phyloP scores from a whole-genome alignment of 2,113 vertebrate species.

The Hiodon alosoides region DNA sequence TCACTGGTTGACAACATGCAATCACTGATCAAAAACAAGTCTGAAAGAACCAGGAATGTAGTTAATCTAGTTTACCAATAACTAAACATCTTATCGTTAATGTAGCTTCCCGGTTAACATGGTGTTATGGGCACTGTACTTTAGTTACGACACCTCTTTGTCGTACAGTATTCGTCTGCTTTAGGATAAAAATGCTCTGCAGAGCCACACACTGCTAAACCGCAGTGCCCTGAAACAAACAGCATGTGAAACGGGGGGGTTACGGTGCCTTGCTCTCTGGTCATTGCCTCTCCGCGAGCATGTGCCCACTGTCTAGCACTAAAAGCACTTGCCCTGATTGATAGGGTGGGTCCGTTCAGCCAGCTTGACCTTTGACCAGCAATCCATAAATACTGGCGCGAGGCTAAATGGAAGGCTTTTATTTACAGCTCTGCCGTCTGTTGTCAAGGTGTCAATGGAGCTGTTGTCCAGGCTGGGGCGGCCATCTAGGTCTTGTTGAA shows the following conservation, averaged over 20 bases:
- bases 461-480: background rate
- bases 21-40: no score
- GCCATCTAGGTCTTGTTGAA: background rate
- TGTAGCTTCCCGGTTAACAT: no score
- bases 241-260: background rate
- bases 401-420: background rate
- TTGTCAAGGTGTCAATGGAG: slow-evolving; percentile 3
- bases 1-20: no score
- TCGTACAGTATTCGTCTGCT: no score
- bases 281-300: slow-evolving; percentile 13
- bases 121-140: no score
- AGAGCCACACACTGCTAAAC: background rate
- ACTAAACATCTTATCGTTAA: no score
- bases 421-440: slow-evolving; percentile 4
- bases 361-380: slow-evolving; percentile 37
- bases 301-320: slow-evolving; percentile 20
- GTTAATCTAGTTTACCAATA: no score
- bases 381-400: slow-evolving; percentile 41
- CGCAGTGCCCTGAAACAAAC: background rate
- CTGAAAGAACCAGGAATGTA: no score
- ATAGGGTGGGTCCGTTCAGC: slow-evolving; percentile 31
- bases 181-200: no score
- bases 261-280: background rate
- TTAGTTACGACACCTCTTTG: no score
- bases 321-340: slow-evolving; percentile 29